Evolutionary conservation across 2,797 vertebrate species (phyloP).

Genomic region (Phrynocephalus guinanensis): DNA sequence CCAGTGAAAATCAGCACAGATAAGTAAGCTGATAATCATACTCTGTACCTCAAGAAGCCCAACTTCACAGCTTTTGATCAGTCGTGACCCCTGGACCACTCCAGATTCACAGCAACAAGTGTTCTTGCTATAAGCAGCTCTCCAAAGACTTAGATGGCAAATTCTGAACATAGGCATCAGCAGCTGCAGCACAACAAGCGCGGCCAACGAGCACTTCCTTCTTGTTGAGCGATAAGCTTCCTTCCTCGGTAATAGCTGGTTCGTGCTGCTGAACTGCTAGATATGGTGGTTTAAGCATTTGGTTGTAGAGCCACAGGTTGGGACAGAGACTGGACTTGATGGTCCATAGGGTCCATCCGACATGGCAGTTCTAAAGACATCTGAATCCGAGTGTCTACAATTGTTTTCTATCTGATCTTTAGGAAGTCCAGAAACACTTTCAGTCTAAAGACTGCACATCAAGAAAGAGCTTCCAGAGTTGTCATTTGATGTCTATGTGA

Average conservation of each 20-base stretch:
- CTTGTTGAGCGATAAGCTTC: too few relatives aligned
- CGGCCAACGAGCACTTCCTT: not conserved
- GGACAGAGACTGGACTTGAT: not conserved
- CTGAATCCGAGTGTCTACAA: too few relatives aligned
- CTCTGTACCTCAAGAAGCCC: too few relatives aligned
- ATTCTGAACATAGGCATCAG: constrained; percentile 34
- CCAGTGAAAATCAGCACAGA: not conserved
- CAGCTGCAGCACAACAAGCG: fast-evolving
- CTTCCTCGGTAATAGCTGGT: not conserved
- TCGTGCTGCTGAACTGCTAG: too few relatives aligned
- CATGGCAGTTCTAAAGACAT: too few relatives aligned
- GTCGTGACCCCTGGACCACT: not conserved
- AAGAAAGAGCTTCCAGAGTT: too few relatives aligned
- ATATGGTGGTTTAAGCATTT: too few relatives aligned
- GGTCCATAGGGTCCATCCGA: not conserved
- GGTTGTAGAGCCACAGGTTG: too few relatives aligned
- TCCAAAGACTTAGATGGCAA: not conserved
- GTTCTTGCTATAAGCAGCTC: not conserved
- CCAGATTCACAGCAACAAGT: fast-evolving
- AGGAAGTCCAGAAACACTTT: too few relatives aligned
- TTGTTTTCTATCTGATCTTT: too few relatives aligned
- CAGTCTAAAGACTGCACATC: too few relatives aligned
- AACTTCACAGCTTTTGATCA: constrained; percentile 13
- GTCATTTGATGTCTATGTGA: not conserved
- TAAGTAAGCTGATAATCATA: not conserved